Evolutionary conservation across 1,140 invertebrate genomes (phyloP).

Genomic region (Drosophila melanica): DNA sequence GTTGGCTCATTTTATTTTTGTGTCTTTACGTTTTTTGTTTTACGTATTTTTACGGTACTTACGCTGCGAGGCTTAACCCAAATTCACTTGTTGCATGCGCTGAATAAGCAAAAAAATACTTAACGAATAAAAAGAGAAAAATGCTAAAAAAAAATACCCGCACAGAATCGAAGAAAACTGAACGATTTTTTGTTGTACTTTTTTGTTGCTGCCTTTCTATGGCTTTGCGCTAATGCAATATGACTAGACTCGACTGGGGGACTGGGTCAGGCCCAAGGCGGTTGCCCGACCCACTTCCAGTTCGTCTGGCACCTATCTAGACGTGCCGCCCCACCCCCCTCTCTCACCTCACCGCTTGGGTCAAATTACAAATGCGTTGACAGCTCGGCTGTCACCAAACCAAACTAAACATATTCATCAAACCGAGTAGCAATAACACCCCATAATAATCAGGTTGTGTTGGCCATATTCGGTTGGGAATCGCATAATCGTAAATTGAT

Average conservation of each 20-base stretch:
- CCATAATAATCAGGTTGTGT: slow-evolving; percentile 18
- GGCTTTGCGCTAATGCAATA: slow-evolving; percentile 70
- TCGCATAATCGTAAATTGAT: slow-evolving; percentile 43
- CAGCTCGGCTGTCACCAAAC: slow-evolving; percentile 67
- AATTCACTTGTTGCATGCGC: slow-evolving; percentile 82
- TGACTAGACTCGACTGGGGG: slow-evolving; percentile 29
- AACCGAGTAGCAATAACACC: slow-evolving; percentile 34
- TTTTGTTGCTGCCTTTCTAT: slow-evolving; percentile 69
- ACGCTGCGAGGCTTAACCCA: slow-evolving; percentile 72
- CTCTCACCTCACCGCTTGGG: slow-evolving; percentile 32
- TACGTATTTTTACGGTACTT: slow-evolving; percentile 61
- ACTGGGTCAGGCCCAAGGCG: slow-evolving; percentile 47
- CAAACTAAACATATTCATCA: slow-evolving; percentile 72
- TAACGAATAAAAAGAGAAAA: slow-evolving; percentile 25
- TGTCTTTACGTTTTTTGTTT: slow-evolving; percentile 28
- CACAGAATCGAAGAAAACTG: slow-evolving; percentile 59
- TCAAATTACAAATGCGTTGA: slow-evolving; percentile 72
- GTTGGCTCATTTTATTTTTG: slow-evolving; percentile 67
- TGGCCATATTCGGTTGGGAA: slow-evolving; percentile 26
- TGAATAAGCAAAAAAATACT: slow-evolving; percentile 74
- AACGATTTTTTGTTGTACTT: slow-evolving; percentile 44
- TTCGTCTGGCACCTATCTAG: slow-evolving; percentile 8
- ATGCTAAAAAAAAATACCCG: slow-evolving; percentile 31
- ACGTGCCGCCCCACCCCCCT: background rate
- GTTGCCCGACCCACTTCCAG: slow-evolving; percentile 51